These are phyloP conservation scores for Pangasius larnaudii DNA, from an alignment of 2,797 vertebrate genomes.

Conservation along the genomic window DNA sequence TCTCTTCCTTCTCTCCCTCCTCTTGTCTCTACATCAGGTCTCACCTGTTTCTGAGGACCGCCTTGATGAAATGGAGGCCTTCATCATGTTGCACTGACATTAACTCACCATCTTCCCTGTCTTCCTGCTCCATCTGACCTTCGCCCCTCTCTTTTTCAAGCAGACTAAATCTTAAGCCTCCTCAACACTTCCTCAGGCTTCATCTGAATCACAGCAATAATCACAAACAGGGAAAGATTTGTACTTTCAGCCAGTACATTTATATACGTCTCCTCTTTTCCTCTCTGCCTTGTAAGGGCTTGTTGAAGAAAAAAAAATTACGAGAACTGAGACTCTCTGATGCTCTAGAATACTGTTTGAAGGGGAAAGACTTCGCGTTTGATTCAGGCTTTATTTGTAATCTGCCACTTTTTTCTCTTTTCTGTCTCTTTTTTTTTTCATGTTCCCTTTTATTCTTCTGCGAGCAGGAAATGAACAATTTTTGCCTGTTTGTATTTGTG, in stretches of 20 bases:
- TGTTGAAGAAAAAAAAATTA: conserved; percentile 27
- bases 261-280: background rate
- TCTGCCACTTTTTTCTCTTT: background rate
- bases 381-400: conserved; percentile 52
- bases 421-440: background rate
- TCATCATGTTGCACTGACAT: background rate
- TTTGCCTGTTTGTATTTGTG: conserved; percentile 55
- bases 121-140: background rate
- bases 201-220: conserved; percentile 74
- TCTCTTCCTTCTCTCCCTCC: background rate
- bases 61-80: background rate
- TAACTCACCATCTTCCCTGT: background rate
- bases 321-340: conserved; percentile 32
- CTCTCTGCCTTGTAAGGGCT: conserved; percentile 43
- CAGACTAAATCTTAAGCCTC: conserved; percentile 8
- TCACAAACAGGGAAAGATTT: conserved; percentile 35
- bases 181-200: conserved; percentile 44
- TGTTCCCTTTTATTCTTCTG: background rate
- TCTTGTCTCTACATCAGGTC: background rate
- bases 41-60: background rate
- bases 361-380: conserved; percentile 45
- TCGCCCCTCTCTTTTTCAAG: background rate
- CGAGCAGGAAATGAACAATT: conserved; percentile 41
- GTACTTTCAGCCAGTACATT: conserved; percentile 48
- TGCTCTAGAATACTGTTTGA: conserved; percentile 53